Base-by-base conservation (phyloP, 1,140 invertebrate genomes). In the Campoletis sonorensis region DNA sequence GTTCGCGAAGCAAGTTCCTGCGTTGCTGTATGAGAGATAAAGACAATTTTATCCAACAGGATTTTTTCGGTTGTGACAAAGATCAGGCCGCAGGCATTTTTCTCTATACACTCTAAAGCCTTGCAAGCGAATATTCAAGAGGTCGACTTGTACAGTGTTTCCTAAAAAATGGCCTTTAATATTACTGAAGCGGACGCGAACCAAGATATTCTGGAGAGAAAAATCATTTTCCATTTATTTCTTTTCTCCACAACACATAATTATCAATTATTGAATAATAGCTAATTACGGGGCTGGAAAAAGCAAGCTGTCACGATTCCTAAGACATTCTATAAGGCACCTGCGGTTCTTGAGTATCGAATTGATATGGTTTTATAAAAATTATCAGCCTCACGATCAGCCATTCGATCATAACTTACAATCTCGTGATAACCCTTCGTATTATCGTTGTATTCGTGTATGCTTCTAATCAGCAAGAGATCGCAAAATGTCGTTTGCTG, bases 1-100 rank as follows among this genome's bases (percentile, higher is more conserved):
- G 93, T 89, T 82, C 91, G 92, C 76, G 86, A 90, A 77, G 93
- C 92, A 75, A 94, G 88, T 82, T 91, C 92, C 82, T 91, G 90
- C 73, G 92, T 92, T 8, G 89, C 93, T 93, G 85, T 64, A 87
- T 87, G 81, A 80, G 40, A 68, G 37, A 40, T 45, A 80, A 79
- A 81, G 30, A 73, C 45, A 84, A 78, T 78, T 83, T 79, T 51
- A 81, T 67, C 45, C 23, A 61, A 45, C n/a, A n/a, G 21, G 40
- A 67, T 26, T 26, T 61, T 78, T 67, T 37, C 76, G 61, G 30
- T 67, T 78, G 58, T 58, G 76, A 78, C 76, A 67, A 67, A 0
- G 58, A 78, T 78, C 76, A 26, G 15, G n/a, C 37, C 30, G 10
- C 33, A 26, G 61, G 61, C 4, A 67, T 21, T 23, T 1, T 33